Conservation (phyloP, 2,888 invertebrate genomes). For the Andrena chrysosceles region DNA sequence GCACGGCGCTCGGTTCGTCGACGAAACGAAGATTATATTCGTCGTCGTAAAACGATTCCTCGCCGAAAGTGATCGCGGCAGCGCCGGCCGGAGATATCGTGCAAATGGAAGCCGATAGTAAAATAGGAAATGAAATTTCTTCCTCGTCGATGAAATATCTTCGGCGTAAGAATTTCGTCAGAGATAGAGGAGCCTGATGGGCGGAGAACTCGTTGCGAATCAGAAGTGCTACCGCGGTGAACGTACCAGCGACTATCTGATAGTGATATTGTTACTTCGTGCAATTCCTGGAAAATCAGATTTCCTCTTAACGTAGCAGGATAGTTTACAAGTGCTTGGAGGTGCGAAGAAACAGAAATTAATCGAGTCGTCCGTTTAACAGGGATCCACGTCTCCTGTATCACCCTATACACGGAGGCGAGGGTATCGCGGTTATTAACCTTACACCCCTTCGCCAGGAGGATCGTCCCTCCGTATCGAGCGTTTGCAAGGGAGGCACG, state of each 20-base stretch:
- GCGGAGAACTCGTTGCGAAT: neutral
- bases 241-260: too few species aligned
- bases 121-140: slow-evolving; percentile 20
- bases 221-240: neutral
- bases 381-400: neutral
- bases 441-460: slow-evolving; percentile 4
- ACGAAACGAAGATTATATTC: slow-evolving; percentile 12
- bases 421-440: slow-evolving; percentile 46
- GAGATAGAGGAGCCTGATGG: neutral
- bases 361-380: neutral
- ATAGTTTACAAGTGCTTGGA: too few species aligned
- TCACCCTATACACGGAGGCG: neutral
- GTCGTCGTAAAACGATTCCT: slow-evolving; percentile 11
- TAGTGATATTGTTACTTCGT: too few species aligned
- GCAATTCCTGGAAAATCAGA: too few species aligned
- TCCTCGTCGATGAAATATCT: slow-evolving; percentile 1
- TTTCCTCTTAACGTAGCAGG: too few species aligned
- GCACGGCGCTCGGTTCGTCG: neutral
- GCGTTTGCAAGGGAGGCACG: neutral
- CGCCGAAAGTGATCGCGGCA: neutral
- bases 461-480: neutral
- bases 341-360: too few species aligned
- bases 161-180: neutral
- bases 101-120: neutral
- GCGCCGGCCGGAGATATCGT: neutral